Evolutionary conservation across 2,888 invertebrate species (phyloP).

Genomic region (Silvanus unidentatus): DNA sequence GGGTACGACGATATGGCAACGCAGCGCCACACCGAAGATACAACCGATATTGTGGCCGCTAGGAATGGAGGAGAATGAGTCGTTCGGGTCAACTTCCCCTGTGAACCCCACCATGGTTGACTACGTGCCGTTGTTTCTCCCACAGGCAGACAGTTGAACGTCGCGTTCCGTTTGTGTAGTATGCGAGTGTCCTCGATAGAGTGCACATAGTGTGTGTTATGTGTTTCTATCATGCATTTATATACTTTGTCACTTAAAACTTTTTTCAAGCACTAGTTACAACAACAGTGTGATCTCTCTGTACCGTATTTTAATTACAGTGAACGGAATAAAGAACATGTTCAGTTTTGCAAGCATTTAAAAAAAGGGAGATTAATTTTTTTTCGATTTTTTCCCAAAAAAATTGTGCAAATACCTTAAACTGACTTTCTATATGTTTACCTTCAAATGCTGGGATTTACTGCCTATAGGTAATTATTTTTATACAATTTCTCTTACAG

Average conservation of each 20-base stretch:
- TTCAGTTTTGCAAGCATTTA: too few relatives aligned
- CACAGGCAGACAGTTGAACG: conserved; percentile 48
- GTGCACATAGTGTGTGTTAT: conserved; percentile 14
- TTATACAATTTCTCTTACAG: conserved; percentile 8
- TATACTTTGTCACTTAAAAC: too few relatives aligned
- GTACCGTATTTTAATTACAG: too few relatives aligned
- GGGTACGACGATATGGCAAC: conserved; percentile 36
- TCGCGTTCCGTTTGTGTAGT: conserved; percentile 29
- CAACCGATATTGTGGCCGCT: conserved; percentile 51
- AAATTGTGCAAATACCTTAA: too few relatives aligned
- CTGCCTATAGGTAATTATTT: conserved; percentile 54
- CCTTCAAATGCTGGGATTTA: conserved; percentile 64
- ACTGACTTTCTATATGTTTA: conserved; percentile 48
- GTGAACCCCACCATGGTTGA: conserved; percentile 47
- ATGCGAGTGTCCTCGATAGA: conserved; percentile 17
- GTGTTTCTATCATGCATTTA: too few relatives aligned
- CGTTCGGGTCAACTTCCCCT: conserved; percentile 51
- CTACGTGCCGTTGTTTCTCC: conserved; percentile 58
- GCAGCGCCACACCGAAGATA: conserved; percentile 34
- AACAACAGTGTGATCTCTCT: too few relatives aligned
- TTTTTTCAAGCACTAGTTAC: too few relatives aligned
- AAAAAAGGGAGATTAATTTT: too few relatives aligned
- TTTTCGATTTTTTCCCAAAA: too few relatives aligned
- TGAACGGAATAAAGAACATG: too few relatives aligned
- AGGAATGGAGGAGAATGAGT: conserved; percentile 46